Conservation (phyloP, 1,140 invertebrate species). For the Trypoxylus dichotomus region DNA sequence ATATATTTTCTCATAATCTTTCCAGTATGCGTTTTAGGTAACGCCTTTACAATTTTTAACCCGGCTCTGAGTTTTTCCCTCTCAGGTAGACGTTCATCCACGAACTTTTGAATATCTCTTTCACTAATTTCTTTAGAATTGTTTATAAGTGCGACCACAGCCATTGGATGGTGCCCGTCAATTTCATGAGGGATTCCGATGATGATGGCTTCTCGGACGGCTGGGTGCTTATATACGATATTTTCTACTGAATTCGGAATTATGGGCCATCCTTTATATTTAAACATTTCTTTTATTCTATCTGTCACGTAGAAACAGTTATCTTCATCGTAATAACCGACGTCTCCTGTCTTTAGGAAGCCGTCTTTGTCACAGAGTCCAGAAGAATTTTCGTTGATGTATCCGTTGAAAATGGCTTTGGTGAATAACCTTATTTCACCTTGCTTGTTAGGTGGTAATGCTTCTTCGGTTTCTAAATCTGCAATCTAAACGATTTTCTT, state of each 20-base stretch:
- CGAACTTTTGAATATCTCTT: constrained; percentile 55
- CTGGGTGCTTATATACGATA: constrained; percentile 64
- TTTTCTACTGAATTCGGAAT: constrained; percentile 63
- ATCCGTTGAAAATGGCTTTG: constrained; percentile 59
- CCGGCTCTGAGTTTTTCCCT: constrained; percentile 58
- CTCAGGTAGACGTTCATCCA: constrained; percentile 51
- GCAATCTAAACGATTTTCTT: constrained; percentile 40
- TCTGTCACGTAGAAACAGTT: constrained; percentile 68
- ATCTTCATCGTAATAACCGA: constrained; percentile 68
- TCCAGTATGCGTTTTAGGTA: constrained; percentile 65
- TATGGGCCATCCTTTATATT: constrained; percentile 63
- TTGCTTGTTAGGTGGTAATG: constrained; percentile 54
- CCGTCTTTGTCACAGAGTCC: constrained; percentile 62
- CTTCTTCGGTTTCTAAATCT: constrained; percentile 54
- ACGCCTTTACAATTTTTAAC: constrained; percentile 60
- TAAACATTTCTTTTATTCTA: constrained; percentile 75
- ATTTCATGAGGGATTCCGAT: constrained; percentile 65
- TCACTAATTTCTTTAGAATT: constrained; percentile 50
- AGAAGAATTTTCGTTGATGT: constrained; percentile 52
- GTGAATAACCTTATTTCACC: constrained; percentile 63
- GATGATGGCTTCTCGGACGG: constrained; percentile 68
- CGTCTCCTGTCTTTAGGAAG: constrained; percentile 71
- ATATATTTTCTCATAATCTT: constrained; percentile 63
- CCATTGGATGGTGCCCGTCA: constrained; percentile 66
- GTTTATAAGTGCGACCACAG: constrained; percentile 60